Conservation (phyloP, 1,140 invertebrate species). For the Cephus cinctus region DNA sequence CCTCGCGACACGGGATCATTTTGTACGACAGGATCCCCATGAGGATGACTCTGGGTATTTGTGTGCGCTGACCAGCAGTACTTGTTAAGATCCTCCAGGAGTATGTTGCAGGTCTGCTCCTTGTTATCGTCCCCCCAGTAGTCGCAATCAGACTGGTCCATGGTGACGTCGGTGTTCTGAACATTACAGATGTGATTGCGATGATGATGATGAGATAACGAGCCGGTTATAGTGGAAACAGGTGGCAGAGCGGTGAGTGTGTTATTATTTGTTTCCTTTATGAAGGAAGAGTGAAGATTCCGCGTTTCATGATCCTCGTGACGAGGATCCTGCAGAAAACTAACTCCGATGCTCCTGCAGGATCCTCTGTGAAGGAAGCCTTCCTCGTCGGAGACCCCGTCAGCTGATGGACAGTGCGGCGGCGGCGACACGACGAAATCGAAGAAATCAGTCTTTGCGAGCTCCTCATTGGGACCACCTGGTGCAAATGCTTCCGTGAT, state of each 20-base stretch:
- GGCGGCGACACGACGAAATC: conserved; percentile 80
- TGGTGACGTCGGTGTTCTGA: conserved; percentile 31
- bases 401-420: conserved; percentile 55
- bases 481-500: conserved; percentile 72
- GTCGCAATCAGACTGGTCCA: conserved; percentile 58
- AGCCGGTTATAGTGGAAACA: conserved; percentile 49
- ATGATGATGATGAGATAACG: conserved; percentile 40
- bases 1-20: conserved; percentile 20
- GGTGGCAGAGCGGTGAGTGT: conserved; percentile 52
- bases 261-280: conserved; percentile 71
- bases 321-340: conserved; percentile 27
- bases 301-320: conserved; percentile 38
- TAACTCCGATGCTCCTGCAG: conserved; percentile 36
- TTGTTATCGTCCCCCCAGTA: conserved; percentile 70
- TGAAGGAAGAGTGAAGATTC: conserved; percentile 47
- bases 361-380: conserved; percentile 40
- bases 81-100: conserved; percentile 78
- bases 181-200: conserved; percentile 29
- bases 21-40: conserved; percentile 20
- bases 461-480: conserved; percentile 61
- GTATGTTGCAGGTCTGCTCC: conserved; percentile 68
- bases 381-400: conserved; percentile 43
- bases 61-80: conserved; percentile 67
- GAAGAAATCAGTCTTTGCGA: conserved; percentile 80
- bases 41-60: conserved; percentile 21